Conservation (phyloP, 1,140 invertebrate species). For the Bombus huntii region DNA sequence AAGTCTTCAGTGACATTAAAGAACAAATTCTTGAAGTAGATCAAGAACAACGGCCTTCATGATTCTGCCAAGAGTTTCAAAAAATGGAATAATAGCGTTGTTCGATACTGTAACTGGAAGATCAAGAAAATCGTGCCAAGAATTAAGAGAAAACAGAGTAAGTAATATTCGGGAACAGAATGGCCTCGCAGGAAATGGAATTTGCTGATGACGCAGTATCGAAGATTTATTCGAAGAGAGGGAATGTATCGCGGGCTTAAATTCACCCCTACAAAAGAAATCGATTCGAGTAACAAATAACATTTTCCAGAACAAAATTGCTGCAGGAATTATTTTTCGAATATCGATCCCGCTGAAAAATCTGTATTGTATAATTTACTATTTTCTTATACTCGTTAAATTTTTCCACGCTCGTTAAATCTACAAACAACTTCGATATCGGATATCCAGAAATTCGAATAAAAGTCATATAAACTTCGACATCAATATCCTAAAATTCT, state of each 20-base stretch:
- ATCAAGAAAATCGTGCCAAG: constrained; percentile 23
- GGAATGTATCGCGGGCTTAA: not conserved
- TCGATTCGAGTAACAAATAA: not conserved
- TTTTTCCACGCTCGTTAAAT: too few species aligned
- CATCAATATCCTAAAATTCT: too few species aligned
- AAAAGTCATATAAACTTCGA: too few species aligned
- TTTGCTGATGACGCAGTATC: constrained; percentile 25
- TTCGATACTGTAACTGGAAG: not conserved
- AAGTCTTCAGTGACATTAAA: not conserved
- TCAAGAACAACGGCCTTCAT: not conserved
- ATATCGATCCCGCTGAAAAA: too few species aligned
- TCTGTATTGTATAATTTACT: too few species aligned
- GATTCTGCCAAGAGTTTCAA: not conserved
- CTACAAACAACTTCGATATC: too few species aligned
- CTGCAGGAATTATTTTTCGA: too few species aligned
- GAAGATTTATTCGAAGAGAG: constrained; percentile 10
- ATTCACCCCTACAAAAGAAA: not conserved
- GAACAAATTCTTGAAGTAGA: not conserved
- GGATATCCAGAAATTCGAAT: too few species aligned
- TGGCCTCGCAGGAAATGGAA: constrained; percentile 15
- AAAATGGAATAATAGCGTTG: not conserved
- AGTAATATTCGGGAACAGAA: constrained; percentile 2
- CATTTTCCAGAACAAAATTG: too few species aligned
- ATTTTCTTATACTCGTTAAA: too few species aligned
- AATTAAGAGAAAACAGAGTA: constrained; percentile 15